Evolutionary conservation across 2,113 vertebrate genomes (phyloP).

Genomic region (Hippopotamus amphibius): DNA sequence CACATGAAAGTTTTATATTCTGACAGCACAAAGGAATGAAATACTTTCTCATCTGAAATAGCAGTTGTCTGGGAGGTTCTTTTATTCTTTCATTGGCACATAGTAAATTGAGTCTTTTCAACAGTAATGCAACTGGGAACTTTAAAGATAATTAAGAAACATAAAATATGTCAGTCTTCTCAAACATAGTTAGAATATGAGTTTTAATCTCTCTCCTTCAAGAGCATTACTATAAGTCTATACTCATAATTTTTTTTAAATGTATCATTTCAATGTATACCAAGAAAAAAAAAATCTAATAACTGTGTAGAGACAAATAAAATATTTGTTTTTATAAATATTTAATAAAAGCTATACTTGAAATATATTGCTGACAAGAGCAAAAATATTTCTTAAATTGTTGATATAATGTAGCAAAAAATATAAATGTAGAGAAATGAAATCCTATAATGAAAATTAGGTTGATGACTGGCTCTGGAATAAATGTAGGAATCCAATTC

Average conservation of each 20-base stretch:
- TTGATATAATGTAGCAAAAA: constrained; percentile 40
- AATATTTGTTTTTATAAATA: constrained; percentile 85
- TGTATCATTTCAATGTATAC: constrained; percentile 79
- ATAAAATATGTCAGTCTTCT: constrained; percentile 88
- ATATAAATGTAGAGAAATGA: constrained; percentile 29
- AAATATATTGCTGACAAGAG: constrained; percentile 84
- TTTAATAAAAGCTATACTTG: constrained; percentile 82
- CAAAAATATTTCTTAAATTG: constrained; percentile 65
- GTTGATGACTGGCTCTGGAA: background rate
- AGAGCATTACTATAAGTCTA: constrained; percentile 78
- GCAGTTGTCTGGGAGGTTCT: constrained; percentile 83
- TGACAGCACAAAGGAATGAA: constrained; percentile 81
- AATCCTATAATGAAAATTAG: background rate
- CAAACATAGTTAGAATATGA: constrained; percentile 82
- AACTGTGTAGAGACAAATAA: constrained; percentile 81
- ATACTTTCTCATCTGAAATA: constrained; percentile 83
- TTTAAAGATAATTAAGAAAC: constrained; percentile 90
- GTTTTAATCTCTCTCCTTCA: constrained; percentile 80
- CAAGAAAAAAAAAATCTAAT: constrained; percentile 83
- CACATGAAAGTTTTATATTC: constrained; percentile 80
- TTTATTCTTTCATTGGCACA: constrained; percentile 86
- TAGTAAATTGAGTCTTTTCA: constrained; percentile 87
- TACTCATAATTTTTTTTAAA: constrained; percentile 84
- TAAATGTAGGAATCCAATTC: background rate
- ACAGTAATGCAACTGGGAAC: constrained; percentile 85